Base-by-base conservation (phyloP, 2,797 vertebrate genomes). In the Poecilia gillii region DNA sequence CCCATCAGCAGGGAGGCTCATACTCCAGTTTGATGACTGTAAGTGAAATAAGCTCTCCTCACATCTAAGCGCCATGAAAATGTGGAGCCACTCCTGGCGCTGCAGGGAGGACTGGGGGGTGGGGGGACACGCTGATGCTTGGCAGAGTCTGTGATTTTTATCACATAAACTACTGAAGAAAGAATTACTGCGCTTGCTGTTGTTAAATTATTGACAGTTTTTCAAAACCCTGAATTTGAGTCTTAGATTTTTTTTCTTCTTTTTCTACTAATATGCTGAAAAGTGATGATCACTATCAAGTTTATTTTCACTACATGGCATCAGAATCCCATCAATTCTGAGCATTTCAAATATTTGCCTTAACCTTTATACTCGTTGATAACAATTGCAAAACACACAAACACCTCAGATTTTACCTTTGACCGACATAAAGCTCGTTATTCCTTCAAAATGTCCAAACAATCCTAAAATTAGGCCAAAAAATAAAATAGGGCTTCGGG, bases 11-110 rank as follows among this genome's bases (percentile, higher is more conserved):
- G 84, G 88, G 64, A 74, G 75, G 85, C 93, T 94, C 73, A 85
- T 94, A 92, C 83, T 91, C 78, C 85, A 87, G 91, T 89, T 93
- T 95, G 95, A 95, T 96, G 96, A 96, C 92, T 78, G 82, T 70
- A 41, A 74, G 85, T 53, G 79, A 89, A 91, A 87, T 89, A 90
- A 88, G 79, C 75, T 87, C 75, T 70, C 83, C 82, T 90, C 39
- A 36, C 84, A 83, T 90, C 79, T 84, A 78, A 90, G 83, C 78
- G 66, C 57, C 82, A 88, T 84, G 85, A 84, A 90, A 89, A 91
- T 85, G 76, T 88, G 76, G 77, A 81, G 62, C 46, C 85, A 86
- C 77, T 90, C 82, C 45, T 73, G 14, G n/a, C 74, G 1, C 78
- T 43, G 74, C n/a, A 74, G 87, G 79, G 79, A 74, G 85, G 83